phyloP scores from a whole-genome alignment of 2,888 invertebrate genomes.

The Scotopteryx bipunctaria region DNA sequence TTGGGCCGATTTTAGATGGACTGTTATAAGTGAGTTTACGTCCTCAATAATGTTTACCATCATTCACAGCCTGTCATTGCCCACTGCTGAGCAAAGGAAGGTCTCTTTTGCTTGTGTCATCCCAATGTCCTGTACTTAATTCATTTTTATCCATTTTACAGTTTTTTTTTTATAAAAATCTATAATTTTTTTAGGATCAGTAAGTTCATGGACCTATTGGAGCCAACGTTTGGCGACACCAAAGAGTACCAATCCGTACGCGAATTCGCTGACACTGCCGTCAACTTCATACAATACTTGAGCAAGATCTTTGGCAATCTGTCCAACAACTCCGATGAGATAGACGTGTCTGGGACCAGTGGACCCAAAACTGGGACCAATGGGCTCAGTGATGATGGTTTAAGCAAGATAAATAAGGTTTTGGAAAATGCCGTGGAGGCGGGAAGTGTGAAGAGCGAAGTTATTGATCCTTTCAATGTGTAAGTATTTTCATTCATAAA shows the following conservation, averaged over 20 bases:
- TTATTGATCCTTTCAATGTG: slow-evolving; percentile 62
- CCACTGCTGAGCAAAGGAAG: too few species aligned
- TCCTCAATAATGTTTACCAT: too few species aligned
- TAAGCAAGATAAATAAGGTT: slow-evolving; percentile 44
- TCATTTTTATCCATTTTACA: too few species aligned
- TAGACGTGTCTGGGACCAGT: slow-evolving; percentile 15
- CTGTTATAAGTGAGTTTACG: too few species aligned
- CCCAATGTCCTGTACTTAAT: too few species aligned
- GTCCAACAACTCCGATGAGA: slow-evolving; percentile 32
- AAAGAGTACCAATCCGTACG: slow-evolving; percentile 58
- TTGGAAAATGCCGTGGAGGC: slow-evolving; percentile 52
- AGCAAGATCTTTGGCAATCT: slow-evolving; percentile 52
- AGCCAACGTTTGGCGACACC: slow-evolving; percentile 69
- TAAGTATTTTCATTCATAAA: slow-evolving; percentile 54
- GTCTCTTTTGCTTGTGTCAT: too few species aligned
- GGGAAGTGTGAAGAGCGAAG: slow-evolving; percentile 40
- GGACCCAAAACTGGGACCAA: slow-evolving; percentile 27
- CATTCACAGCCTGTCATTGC: too few species aligned
- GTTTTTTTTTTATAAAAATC: too few species aligned
- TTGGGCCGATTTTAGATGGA: too few species aligned
- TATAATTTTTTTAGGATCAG: slow-evolving; percentile 61
- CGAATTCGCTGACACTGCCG: slow-evolving; percentile 54
- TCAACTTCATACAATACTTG: slow-evolving; percentile 58
- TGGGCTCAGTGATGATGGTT: slow-evolving; percentile 22
- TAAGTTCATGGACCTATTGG: slow-evolving; percentile 63